Base-by-base conservation (phyloP, 1,140 invertebrate genomes). In the Danaus melanippus region DNA sequence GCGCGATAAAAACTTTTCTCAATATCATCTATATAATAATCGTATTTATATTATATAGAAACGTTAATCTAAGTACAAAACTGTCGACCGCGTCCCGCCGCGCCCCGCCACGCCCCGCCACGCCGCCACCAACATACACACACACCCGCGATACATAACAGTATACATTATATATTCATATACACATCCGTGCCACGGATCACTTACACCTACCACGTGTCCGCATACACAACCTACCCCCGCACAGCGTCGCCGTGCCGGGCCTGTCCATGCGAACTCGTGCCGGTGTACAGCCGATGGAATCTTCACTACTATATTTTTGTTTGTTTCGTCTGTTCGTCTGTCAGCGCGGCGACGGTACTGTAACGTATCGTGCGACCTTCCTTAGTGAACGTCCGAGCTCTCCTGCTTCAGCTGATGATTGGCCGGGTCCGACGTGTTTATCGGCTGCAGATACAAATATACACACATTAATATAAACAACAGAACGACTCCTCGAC, bases 351-450 rank as follows among this genome's bases (percentile, higher is more conserved):
- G 68, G 59, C 58, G 55, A 67, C 73, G 72, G 70, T 74, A 74
- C 69, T 74, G 70, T 60, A 75, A 74, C 72, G 72, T 75, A 72
- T 60, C 72, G 73, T 45, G 50, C 12, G 10, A 11, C 53, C 46
- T 81, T 70, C 70, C 68, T 76, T 85, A 85, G 72, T 85, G 82
- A 57, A 85, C 82, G 74, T 85, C 82, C 57, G 79, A 82, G 71
- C 76, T 84, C 81, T 91, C 90, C 64, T 90, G 89, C 79, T 91
- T 84, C 74, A 90, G 85, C 79, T 90, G 90, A 76, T 91, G 91
- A 75, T 91, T 91, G 61, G 90, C 89, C 74, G 89, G 88, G 74
- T 91, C 90, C 66, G 89, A 89, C 59, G 90, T 89, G 86, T 89
- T 91, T 74, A 91, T 87, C 62, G 90, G 90, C 90, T 90, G 87